Base-by-base conservation (phyloP, 1,140 invertebrate species). In the Mya arenaria region DNA sequence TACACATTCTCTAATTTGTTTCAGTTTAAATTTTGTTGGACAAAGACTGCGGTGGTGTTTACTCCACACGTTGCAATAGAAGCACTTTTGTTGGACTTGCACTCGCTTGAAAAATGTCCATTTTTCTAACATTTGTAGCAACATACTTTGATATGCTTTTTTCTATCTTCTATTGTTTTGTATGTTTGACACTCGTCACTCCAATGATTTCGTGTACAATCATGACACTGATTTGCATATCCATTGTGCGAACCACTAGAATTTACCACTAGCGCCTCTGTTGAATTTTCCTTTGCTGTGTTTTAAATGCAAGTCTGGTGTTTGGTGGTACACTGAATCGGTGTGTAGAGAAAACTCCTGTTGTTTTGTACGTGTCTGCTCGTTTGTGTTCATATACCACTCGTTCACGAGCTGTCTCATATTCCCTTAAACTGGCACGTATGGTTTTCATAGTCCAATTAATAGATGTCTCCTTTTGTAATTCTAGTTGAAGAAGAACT, bases 181-280 rank as follows among this genome's bases (percentile, higher is more conserved):
- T 39, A 68, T 17, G n/a, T 39, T 10, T 25, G 4, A 23, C 65
- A 68, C 30, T 68, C 65, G 23, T 41, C 60, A 63, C 60, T 63
- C 60, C 60, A 63, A n/a, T 63, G 60, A n/a, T 15, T 15, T 36
- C 36, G 10, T 15, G 19, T n/a, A 32, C 60, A 63, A 28, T 13
- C 30, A 32, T 34, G 30, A 36, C 60, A 63, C 34, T 56, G n/a
- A 56, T 4, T 6, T 4, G 5, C 4, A 8, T 56, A 4, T 19
- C 28, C 28, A 4, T 4, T 8, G 5, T 19, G n/a, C 5, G 55
- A 5, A 8, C 28, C 28, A 8, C n/a, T 23, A 4, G 5, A 5
- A 56, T 4, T 56, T 19, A 56, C 55, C 5, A 56, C 6, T 6
- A 56, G 55, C n/a, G 55, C n/a, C 28, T n/a, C 55, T 6, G n/a